Conservation (phyloP, 2,888 invertebrate genomes). For the Leptinotarsa tumamoca region DNA sequence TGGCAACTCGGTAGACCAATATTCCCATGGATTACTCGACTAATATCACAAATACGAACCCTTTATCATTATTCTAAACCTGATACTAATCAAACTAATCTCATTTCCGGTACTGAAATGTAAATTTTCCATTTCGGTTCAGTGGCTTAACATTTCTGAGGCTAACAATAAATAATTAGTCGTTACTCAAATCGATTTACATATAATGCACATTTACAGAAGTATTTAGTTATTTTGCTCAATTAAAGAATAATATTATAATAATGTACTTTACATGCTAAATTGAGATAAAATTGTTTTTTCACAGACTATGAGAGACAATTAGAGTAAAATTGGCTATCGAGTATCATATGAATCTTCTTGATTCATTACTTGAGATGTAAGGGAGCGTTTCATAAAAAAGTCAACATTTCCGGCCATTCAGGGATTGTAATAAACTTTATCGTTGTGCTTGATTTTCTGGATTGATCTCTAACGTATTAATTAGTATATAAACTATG, state of each 20-base stretch:
- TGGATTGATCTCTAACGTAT: too few species aligned
- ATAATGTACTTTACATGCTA: background rate
- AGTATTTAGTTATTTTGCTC: conserved; percentile 39
- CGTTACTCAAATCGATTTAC: conserved; percentile 58
- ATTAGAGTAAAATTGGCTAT: background rate
- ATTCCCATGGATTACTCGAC: conserved; percentile 9
- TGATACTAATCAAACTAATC: conserved; percentile 42
- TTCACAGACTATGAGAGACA: conserved; percentile 3
- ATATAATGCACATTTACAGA: conserved; percentile 54
- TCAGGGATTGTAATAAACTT: background rate
- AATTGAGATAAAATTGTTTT: conserved; percentile 6
- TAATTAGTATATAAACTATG: too few species aligned
- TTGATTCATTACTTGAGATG: background rate
- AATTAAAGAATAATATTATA: conserved; percentile 31
- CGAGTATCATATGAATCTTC: background rate
- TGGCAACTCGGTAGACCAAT: background rate
- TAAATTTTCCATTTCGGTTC: conserved; percentile 53
- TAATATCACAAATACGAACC: conserved; percentile 31
- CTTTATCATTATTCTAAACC: conserved; percentile 38
- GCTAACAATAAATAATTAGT: conserved; percentile 59
- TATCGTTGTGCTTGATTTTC: too few species aligned
- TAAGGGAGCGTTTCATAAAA: background rate
- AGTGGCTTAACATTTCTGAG: conserved; percentile 54
- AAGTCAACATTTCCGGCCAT: background rate
- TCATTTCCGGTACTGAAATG: conserved; percentile 44